These are phyloP conservation scores for Pionites leucogaster DNA, from an alignment of 2,113 vertebrate species.

Conservation along the genomic window DNA sequence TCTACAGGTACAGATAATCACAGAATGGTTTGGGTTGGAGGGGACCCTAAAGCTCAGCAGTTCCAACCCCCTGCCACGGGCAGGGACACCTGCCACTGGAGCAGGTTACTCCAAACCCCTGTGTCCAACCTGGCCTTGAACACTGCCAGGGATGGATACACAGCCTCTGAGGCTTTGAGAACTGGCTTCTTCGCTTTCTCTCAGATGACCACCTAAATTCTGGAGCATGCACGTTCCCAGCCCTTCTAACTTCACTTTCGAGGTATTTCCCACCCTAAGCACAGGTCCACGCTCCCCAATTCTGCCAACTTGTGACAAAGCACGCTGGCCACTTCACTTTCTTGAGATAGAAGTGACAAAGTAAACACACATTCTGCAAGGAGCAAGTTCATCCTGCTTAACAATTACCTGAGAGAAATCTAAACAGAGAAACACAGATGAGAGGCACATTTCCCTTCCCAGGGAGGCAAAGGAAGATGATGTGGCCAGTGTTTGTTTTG, in stretches of 20 bases:
- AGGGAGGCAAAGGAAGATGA: not conserved
- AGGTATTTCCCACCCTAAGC: not conserved
- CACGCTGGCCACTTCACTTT: not conserved
- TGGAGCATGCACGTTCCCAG: not conserved
- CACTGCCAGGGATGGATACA: not conserved
- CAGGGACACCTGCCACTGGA: not conserved
- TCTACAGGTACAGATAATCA: not conserved
- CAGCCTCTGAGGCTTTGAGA: not conserved
- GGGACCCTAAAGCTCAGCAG: not conserved
- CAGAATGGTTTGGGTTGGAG: not conserved
- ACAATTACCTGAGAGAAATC: not conserved
- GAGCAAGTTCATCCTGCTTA: not conserved
- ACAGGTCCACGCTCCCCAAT: not conserved
- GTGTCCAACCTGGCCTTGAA: not conserved
- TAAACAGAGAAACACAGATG: not conserved
- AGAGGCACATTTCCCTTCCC: not conserved
- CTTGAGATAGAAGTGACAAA: not conserved
- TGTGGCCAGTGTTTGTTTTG: not conserved
- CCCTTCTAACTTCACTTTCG: not conserved
- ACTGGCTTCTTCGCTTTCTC: not conserved
- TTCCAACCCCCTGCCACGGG: not conserved
- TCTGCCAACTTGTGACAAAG: not conserved
- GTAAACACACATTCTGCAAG: not conserved
- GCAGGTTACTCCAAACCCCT: not conserved
- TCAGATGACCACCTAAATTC: not conserved